Conservation (phyloP, 2,797 vertebrate genomes). For the Numenius phaeopus region DNA sequence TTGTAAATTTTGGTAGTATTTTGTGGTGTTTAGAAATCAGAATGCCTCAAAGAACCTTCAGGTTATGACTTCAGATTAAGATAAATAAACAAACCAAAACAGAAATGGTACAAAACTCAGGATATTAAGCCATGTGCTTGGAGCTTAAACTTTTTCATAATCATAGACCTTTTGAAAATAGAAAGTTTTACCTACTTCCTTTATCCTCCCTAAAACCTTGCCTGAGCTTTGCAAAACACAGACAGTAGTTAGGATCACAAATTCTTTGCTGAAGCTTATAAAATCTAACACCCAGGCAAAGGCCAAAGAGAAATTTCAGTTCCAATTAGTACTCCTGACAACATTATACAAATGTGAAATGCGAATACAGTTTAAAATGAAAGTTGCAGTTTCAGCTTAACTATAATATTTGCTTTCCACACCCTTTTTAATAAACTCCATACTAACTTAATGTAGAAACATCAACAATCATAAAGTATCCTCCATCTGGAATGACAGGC, state of each 20-base stretch:
- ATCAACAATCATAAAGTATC: slow-evolving; percentile 95
- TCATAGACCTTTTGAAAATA: neutral
- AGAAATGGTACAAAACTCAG: neutral
- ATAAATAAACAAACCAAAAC: neutral
- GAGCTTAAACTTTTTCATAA: neutral
- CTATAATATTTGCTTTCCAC: neutral
- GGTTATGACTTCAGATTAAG: neutral
- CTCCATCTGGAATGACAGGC: slow-evolving; percentile 92
- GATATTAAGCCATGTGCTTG: neutral
- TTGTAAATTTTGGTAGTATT: neutral
- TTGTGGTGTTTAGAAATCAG: neutral
- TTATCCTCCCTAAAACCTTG: neutral
- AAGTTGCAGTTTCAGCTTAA: neutral
- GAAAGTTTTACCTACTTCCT: neutral
- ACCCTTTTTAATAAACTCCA: neutral
- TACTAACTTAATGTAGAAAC: slow-evolving; percentile 87
- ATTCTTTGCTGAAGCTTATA: neutral
- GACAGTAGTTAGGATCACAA: neutral
- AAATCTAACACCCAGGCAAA: neutral
- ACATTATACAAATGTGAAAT: neutral
- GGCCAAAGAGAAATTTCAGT: neutral
- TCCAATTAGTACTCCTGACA: neutral
- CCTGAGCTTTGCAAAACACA: neutral
- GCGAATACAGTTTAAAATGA: neutral
- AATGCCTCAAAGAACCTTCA: neutral